Evolutionary conservation across 2,888 invertebrate species (phyloP), one percentile per base, ranked within the genome.

Genomic region (Drosophila nr. fundita): DNA sequence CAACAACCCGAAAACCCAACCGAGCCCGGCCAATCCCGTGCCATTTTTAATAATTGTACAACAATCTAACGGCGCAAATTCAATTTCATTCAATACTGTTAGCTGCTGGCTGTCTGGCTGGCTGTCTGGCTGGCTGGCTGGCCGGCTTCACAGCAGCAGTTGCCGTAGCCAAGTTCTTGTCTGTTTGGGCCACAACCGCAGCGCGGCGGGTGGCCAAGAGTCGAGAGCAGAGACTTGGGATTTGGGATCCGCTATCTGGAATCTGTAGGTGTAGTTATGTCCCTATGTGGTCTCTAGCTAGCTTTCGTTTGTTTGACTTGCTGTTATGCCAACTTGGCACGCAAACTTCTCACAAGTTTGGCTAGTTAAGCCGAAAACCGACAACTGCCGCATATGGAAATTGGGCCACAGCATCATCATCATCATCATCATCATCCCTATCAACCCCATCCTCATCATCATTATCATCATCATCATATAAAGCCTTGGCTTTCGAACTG

Each of bases 51-150:
- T 87, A 87, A 87, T 87, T 86, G 74, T 73, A 78, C 70, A 78
- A 78, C 84, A 80, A 76, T 69, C 76, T 70, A 76, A 67, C 53
- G 66, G 73, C 68, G 69, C 73, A 73, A 84, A 86, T 84, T 88
- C 82, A 88, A 87, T 87, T 88, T 86, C 78, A 86, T 84, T 88
- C 80, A 87, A 87, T 87, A 87, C 75, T 86, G 83, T 86, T 84
- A 72, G 80, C 82, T 79, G 73, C 61, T 58, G 74, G 40, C 34
- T 29, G 40, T 27, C 48, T 59, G 42, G 45, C 40, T 55, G n/a
- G n/a, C n/a, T n/a, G n/a, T n/a, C 61, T 58, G 74, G 73, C 61
- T 58, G 74, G 73, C 61, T 58, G 74, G 40, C 34, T 29, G 40
- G 30, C 48, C 62, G 42, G 45, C 40, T 55, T 65, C 48, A 54